Percentiles rank a stretch among this genome's conserved stretches.
Conservation (phyloP, 2,797 vertebrate genomes). For the Lepilemur septentrionalis region DNA sequence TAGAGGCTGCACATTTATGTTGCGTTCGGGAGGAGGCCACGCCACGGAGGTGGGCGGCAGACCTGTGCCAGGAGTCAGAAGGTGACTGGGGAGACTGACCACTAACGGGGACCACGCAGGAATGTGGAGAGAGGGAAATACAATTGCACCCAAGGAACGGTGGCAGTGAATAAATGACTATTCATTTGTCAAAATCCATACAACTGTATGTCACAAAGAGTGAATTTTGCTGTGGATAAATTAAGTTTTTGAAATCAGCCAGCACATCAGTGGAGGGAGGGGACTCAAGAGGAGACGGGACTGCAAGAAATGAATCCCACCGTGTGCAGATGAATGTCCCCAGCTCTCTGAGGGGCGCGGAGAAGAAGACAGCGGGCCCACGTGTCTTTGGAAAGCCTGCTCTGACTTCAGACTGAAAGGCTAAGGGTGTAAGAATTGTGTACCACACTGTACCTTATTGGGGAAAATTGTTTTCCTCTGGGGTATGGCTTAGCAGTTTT, state of each 20-base stretch:
- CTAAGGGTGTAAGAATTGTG: neutral
- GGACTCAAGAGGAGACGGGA: rapidly evolving
- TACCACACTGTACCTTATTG: neutral
- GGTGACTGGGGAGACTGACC: neutral
- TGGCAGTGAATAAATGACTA: neutral
- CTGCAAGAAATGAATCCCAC: neutral
- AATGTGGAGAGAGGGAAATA: neutral
- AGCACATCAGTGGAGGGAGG: neutral
- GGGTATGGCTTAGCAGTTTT: neutral
- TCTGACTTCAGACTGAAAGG: neutral
- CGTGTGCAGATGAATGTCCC: neutral
- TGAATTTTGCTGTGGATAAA: neutral
- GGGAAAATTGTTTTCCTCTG: neutral
- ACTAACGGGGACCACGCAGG: no score
- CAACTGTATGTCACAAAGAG: neutral
- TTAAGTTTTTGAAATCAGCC: neutral
- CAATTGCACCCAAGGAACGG: neutral
- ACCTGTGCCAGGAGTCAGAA: neutral
- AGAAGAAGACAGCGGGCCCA: neutral
- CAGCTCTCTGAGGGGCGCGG: rapidly evolving
- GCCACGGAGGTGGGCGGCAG: no score
- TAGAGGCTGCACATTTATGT: no score
- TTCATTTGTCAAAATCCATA: neutral
- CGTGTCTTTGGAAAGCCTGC: neutral
- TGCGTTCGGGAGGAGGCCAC: neutral